These are phyloP conservation scores for Gymnoscelis rufifasciata DNA, from an alignment of 2,888 invertebrate species.

Conservation along the genomic window DNA sequence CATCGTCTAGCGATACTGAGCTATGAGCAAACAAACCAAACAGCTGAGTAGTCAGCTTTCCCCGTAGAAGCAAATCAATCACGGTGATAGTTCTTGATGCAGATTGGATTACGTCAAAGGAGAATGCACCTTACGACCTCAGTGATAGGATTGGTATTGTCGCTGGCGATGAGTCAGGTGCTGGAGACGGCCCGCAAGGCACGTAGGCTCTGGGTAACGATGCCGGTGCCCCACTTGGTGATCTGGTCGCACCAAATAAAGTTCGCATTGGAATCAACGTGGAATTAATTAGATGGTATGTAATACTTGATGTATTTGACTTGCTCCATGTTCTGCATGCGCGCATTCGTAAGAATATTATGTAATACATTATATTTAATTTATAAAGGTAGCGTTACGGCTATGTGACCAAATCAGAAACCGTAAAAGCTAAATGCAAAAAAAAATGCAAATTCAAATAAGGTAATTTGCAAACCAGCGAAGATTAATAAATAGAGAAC, in stretches of 20 bases:
- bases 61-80: constrained; percentile 50
- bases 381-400: not conserved
- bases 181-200: constrained; percentile 36
- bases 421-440: not conserved
- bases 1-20: constrained; percentile 48
- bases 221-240: constrained; percentile 46
- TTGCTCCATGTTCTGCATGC: constrained; percentile 29
- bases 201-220: constrained; percentile 52
- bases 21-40: constrained; percentile 50
- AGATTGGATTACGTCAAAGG: constrained; percentile 16
- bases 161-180: constrained; percentile 19
- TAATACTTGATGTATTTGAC: constrained; percentile 35
- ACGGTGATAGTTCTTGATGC: constrained; percentile 24
- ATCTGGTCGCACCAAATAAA: constrained; percentile 46
- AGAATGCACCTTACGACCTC: constrained; percentile 37
- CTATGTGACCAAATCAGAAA: not conserved
- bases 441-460: no score
- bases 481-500: no score
- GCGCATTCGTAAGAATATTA: constrained; percentile 11
- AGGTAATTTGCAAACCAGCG: no score
- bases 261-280: constrained; percentile 43
- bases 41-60: constrained; percentile 55
- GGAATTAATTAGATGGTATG: constrained; percentile 42
- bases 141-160: constrained; percentile 34
- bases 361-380: constrained; percentile 7